Base-by-base conservation (phyloP, 2,888 invertebrate species). In the Arge pagana region DNA sequence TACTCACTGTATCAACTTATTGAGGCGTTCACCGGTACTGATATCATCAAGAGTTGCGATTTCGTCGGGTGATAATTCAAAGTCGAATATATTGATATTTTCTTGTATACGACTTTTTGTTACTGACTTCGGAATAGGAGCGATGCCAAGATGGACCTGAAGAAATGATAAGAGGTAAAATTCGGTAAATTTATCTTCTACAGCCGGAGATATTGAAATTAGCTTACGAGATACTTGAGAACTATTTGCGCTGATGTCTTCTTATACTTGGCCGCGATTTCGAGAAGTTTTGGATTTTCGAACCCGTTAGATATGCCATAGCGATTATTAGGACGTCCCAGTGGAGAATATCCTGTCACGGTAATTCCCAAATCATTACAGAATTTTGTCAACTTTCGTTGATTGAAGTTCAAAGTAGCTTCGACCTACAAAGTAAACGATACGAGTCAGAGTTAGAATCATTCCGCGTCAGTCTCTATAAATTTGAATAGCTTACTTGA, bases 261-360 rank as follows among this genome's bases (percentile, higher is more conserved):
- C 1, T 80, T 79, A 56, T 87, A 82, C 53, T 86, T 86, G 6
- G 77, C 70, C 0, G 81, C 84, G 8, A 87, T 82, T 23, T 72
- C 76, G 4, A 78, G 64, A 1, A 86, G 79, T 55, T 77, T 77
- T 0, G 80, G 77, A 52, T 84, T 80, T 30, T 82, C 81, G 0
- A 83, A 82, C 3, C 80, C 77, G 72, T 80, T 64, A 1, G 70
- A 63, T 28, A 61, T 63, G 77, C 68, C 33, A 48, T 80, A 78
- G 0, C 68, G 63, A 5, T 76, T 58, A 69, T 80, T 77, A 1
- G 83, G 83, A 23, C 82, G 81, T 11, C 89, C 91, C 52, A 93
- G 80, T 0, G 91, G 90, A 28, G 87, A 85, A 74, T 89, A 93
- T 0, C 80, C 91, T 68, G 81, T 86, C 59, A 93, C 74, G 0